phyloP scores from a whole-genome alignment of 2,797 vertebrate species.

The Poliocrania exsul region DNA sequence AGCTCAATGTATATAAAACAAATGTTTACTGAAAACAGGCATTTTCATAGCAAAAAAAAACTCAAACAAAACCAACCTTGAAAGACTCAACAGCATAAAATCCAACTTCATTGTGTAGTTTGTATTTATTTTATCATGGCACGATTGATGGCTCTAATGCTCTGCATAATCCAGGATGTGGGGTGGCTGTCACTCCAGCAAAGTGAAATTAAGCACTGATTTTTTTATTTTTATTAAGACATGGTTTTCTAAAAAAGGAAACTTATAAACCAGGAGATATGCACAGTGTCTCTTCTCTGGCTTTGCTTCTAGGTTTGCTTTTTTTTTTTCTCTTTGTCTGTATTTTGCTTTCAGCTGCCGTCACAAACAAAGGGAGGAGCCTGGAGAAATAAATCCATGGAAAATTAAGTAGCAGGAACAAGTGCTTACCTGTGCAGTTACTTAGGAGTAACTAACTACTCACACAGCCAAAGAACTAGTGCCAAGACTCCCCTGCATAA shows the following conservation, averaged over 20 bases:
- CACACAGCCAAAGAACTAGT: neutral
- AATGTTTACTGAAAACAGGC: rapidly evolving
- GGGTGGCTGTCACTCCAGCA: neutral
- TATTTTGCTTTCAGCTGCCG: neutral
- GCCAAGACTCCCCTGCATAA: neutral
- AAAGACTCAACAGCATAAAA: neutral
- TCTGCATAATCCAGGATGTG: neutral
- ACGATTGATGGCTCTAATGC: neutral
- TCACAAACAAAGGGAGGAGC: neutral
- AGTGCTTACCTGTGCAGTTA: neutral
- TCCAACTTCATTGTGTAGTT: neutral
- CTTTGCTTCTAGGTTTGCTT: neutral
- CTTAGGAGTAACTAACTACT: neutral
- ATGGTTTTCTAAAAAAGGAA: neutral
- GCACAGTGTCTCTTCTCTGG: neutral
- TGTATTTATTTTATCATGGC: neutral
- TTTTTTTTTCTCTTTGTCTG: neutral
- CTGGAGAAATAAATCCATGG: neutral
- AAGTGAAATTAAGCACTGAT: neutral
- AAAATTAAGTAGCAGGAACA: neutral
- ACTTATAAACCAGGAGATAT: neutral
- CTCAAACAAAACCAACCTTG: neutral
- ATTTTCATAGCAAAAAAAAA: rapidly evolving
- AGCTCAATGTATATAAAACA: rapidly evolving
- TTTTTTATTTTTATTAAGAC: neutral